Percentiles rank a stretch among this genome's conserved stretches.
These are phyloP conservation scores for Polypterus senegalus DNA, from an alignment of 2,113 vertebrate species.

Conservation along the genomic window DNA sequence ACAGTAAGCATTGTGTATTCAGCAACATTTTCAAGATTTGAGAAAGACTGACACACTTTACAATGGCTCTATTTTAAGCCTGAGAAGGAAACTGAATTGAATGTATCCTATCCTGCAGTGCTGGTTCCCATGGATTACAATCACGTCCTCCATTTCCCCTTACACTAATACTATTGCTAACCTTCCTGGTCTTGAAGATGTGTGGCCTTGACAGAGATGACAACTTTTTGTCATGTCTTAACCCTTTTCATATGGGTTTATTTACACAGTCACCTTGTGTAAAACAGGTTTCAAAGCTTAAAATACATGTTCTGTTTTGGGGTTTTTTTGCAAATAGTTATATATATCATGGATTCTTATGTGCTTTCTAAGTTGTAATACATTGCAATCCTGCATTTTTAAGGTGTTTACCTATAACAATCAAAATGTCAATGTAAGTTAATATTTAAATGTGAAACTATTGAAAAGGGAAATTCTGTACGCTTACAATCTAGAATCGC, in stretches of 20 bases:
- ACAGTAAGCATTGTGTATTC: conserved; percentile 76
- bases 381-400: too few relatives aligned
- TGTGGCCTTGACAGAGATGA: conserved; percentile 56
- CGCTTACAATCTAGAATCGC: too few relatives aligned
- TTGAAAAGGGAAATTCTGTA: too few relatives aligned
- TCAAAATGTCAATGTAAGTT: too few relatives aligned
- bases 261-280: conserved; percentile 26
- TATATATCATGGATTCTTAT: too few relatives aligned
- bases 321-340: too few relatives aligned
- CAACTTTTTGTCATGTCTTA: conserved; percentile 42
- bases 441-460: too few relatives aligned
- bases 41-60: conserved; percentile 86
- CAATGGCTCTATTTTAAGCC: conserved; percentile 99
- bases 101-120: conserved; percentile 98
- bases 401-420: too few relatives aligned
- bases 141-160: conserved; percentile 80
- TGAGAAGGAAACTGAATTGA: conserved; percentile 93
- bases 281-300: not conserved
- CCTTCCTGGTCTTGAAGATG: conserved; percentile 62
- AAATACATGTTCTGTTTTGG: too few relatives aligned
- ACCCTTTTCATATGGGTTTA: conserved; percentile 37
- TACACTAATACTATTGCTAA: conserved; percentile 42
- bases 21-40: conserved; percentile 77
- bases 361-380: too few relatives aligned
- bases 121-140: conserved; percentile 95